Conservation (phyloP, 2,888 invertebrate species). For the Netelia virgata region DNA sequence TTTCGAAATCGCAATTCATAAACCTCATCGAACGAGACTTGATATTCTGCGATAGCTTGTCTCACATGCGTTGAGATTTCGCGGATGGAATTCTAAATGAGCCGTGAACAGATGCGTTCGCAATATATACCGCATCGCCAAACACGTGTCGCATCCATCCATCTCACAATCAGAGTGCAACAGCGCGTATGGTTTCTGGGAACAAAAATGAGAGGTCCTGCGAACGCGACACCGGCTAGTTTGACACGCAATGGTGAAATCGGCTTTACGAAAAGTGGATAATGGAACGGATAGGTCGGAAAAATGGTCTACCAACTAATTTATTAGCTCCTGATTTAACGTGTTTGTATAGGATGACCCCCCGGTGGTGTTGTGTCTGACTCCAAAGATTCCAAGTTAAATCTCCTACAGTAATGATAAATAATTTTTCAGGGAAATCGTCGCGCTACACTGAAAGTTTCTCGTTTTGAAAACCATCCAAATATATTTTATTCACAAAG, state of each 20-base stretch:
- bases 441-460: too few species aligned
- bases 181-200: conserved; percentile 72
- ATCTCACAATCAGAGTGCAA: conserved; percentile 21
- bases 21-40: conserved; percentile 70
- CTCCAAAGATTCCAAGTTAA: not conserved
- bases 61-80: conserved; percentile 73
- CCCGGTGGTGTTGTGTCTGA: not conserved
- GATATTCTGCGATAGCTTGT: conserved; percentile 66
- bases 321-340: conserved; percentile 77
- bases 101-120: conserved; percentile 75
- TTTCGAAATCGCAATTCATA: conserved; percentile 72
- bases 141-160: conserved; percentile 53
- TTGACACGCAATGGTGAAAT: conserved; percentile 75
- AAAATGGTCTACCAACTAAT: conserved; percentile 78
- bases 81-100: conserved; percentile 79
- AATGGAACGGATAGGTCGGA: conserved; percentile 62
- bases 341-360: conserved; percentile 61
- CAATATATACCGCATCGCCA: conserved; percentile 21
- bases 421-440: not conserved
- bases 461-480: too few species aligned
- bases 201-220: conserved; percentile 57
- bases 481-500: too few species aligned
- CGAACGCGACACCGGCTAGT: conserved; percentile 79
- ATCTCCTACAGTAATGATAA: not conserved
- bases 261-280: conserved; percentile 71